Percentiles rank a stretch among this genome's conserved stretches.
Evolutionary conservation across 2,888 invertebrate species (phyloP).

Genomic region (Acleris holmiana): DNA sequence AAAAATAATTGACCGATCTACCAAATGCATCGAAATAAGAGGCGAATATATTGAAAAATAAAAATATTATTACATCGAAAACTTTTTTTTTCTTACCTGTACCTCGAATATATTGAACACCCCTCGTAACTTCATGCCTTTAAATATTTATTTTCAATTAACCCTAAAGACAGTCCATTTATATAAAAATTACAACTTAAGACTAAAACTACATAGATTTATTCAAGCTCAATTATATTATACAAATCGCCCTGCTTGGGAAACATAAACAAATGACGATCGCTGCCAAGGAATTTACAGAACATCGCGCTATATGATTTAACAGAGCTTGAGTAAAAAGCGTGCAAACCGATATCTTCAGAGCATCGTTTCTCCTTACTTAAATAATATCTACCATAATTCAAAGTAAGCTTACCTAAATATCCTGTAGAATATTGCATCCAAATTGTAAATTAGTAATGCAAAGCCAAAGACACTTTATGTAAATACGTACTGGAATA

Average conservation of each 20-base stretch:
- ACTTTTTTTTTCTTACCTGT: too few species aligned
- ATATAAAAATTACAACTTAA: constrained; percentile 6
- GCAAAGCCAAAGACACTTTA: constrained; percentile 55
- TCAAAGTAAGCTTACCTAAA: constrained; percentile 74
- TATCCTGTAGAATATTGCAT: constrained; percentile 58
- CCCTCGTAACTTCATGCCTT: not conserved
- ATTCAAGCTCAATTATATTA: constrained; percentile 23
- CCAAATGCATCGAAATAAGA: too few species aligned
- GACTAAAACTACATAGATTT: constrained; percentile 7
- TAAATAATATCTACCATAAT: constrained; percentile 55
- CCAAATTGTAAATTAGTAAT: constrained; percentile 59
- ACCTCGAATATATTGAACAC: too few species aligned
- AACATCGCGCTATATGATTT: not conserved
- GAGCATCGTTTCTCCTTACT: constrained; percentile 50
- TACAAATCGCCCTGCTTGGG: not conserved
- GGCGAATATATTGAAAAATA: too few species aligned
- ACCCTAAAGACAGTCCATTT: constrained; percentile 13
- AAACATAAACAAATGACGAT: too few species aligned
- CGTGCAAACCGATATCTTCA: constrained; percentile 3
- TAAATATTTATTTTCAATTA: not conserved
- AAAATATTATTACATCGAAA: too few species aligned
- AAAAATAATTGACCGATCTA: too few species aligned
- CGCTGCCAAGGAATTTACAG: too few species aligned
- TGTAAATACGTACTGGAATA: constrained; percentile 66
- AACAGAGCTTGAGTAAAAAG: constrained; percentile 24